These are phyloP conservation scores for Sesia bembeciformis DNA, from an alignment of 2,888 invertebrate genomes.

Conservation along the genomic window DNA sequence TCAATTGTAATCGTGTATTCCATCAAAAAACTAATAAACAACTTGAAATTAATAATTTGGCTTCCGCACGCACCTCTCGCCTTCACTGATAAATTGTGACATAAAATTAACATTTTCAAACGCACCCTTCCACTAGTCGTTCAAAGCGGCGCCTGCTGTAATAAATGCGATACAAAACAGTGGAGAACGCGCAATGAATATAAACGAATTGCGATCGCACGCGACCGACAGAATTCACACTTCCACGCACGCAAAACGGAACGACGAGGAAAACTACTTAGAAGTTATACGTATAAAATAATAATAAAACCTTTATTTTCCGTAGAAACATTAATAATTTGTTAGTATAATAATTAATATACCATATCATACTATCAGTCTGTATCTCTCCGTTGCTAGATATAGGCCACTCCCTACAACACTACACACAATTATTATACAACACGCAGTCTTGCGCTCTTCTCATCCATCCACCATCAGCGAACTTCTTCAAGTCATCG, in stretches of 20 bases:
- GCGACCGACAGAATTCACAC: conserved; percentile 4
- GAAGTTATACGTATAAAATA: too few species aligned
- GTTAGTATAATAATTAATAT: too few species aligned
- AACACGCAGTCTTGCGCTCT: too few species aligned
- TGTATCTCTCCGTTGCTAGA: too few species aligned
- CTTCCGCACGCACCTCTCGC: not conserved
- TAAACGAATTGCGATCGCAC: conserved; percentile 6
- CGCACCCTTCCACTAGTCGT: not conserved
- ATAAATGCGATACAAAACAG: not conserved
- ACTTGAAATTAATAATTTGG: not conserved
- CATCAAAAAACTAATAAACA: not conserved
- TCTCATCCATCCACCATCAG: too few species aligned
- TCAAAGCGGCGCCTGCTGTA: not conserved
- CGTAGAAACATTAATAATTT: too few species aligned
- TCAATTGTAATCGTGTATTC: too few species aligned
- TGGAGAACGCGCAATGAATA: conserved; percentile 5
- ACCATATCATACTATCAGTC: too few species aligned
- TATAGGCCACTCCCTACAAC: too few species aligned
- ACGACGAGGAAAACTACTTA: not conserved
- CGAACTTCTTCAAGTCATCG: too few species aligned
- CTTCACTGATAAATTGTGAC: not conserved
- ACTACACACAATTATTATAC: too few species aligned
- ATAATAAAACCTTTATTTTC: too few species aligned
- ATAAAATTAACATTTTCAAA: not conserved
- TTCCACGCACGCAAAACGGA: conserved; percentile 2